A percentile compares a stretch with the other conserved stretches of the same genome.
Conservation (phyloP, 1,140 invertebrate genomes). For the Aradophagus sp. region DNA sequence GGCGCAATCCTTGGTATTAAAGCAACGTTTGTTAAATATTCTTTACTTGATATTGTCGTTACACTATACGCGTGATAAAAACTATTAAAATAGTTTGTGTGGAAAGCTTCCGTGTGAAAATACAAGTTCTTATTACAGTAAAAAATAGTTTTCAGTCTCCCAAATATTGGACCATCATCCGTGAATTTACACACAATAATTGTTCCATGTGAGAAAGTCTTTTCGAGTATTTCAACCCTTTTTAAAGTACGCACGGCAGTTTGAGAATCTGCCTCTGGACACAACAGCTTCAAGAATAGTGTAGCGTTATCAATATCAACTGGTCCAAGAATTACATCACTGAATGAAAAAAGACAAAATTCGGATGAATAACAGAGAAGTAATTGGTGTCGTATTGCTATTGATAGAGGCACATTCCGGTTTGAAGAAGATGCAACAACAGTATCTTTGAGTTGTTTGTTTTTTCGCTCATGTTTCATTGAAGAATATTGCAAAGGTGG, state of each 20-base stretch:
- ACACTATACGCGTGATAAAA: conserved; percentile 30
- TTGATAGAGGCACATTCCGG: conserved; percentile 38
- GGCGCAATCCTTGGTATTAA: no score
- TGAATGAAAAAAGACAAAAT: conserved; percentile 3
- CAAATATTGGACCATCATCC: conserved; percentile 29
- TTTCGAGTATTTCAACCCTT: conserved; percentile 22
- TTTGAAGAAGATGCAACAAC: conserved; percentile 15
- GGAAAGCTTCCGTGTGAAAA: conserved; percentile 13
- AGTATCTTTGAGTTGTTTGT: conserved; percentile 44
- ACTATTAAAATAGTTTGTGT: conserved; percentile 24
- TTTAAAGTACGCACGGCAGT: conserved; percentile 13
- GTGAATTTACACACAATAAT: conserved; percentile 19
- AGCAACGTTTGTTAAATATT: no score
- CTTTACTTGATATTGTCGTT: no score
- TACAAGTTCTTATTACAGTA: conserved; percentile 21
- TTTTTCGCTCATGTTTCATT: conserved; percentile 32
- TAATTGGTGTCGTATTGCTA: conserved; percentile 50
- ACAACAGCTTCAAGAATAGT: conserved; percentile 1
- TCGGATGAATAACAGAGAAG: conserved; percentile 17
- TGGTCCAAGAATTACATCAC: conserved; percentile 14
- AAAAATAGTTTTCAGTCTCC: conserved; percentile 22
- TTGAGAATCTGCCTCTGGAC: conserved; percentile 12
- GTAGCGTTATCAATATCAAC: conserved; percentile 12
- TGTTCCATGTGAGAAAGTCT: conserved; percentile 17
- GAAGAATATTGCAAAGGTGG: conserved; percentile 23